Evolutionary conservation across 2,888 invertebrate genomes (phyloP).

Genomic region (Creontiades dilutus): DNA sequence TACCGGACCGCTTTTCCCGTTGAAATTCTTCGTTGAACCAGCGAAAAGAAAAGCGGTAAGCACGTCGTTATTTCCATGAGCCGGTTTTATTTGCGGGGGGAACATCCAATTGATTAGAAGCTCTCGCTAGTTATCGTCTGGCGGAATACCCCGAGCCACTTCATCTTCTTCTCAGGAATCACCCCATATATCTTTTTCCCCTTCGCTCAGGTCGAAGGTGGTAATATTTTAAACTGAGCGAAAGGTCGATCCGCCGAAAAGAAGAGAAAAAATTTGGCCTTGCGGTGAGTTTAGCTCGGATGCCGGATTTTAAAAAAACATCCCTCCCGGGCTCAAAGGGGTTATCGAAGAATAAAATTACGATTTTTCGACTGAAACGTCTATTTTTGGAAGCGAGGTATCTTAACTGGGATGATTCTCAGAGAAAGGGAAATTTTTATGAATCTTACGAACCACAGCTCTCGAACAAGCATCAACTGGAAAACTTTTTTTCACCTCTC

Average conservation of each 20-base stretch:
- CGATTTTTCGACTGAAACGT: not conserved
- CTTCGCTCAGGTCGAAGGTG: not conserved
- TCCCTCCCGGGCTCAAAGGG: not conserved
- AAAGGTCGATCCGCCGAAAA: not conserved
- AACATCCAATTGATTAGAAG: constrained; percentile 13
- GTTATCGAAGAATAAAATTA: constrained; percentile 2
- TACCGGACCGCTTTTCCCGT: not conserved
- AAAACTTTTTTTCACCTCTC: no score
- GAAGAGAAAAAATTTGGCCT: not conserved
- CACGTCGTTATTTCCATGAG: not conserved
- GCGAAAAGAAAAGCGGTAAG: not conserved
- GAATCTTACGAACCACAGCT: no score
- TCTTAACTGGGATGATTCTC: no score
- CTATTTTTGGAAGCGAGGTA: not conserved
- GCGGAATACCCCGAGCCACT: not conserved
- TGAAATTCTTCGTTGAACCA: not conserved
- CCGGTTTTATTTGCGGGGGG: not conserved
- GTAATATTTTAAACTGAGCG: constrained; percentile 26
- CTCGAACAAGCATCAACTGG: no score
- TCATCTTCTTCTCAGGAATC: constrained; percentile 10
- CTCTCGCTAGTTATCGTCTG: not conserved
- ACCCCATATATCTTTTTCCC: not conserved
- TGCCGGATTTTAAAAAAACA: not conserved
- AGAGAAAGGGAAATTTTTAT: no score
- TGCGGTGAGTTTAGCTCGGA: not conserved